These are phyloP conservation scores for Elephantulus edwardii DNA, from an alignment of 2,113 vertebrate species.

Conservation along the genomic window DNA sequence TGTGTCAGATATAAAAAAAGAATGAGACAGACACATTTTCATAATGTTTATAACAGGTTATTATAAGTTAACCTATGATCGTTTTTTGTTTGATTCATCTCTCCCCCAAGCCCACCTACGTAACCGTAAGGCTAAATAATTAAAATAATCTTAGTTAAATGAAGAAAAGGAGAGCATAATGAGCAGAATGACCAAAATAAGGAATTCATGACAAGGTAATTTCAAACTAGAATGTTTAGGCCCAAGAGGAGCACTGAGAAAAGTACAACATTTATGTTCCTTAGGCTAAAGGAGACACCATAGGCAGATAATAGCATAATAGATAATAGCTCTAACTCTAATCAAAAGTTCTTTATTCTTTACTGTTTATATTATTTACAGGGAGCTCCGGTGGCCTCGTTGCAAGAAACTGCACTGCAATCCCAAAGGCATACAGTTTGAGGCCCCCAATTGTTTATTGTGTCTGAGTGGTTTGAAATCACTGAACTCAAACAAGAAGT, in stretches of 20 bases:
- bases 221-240: not conserved
- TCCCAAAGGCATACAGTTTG: no score
- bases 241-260: not conserved
- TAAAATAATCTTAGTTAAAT: conserved; percentile 12
- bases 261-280: not conserved
- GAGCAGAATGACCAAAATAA: not conserved
- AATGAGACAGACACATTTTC: not conserved
- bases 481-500: not conserved
- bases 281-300: not conserved
- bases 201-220: not conserved
- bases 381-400: no score
- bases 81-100: not conserved
- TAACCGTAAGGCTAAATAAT: not conserved
- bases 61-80: no score
- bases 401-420: no score
- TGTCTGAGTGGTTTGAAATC: not conserved
- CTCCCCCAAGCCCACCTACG: not conserved
- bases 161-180: not conserved
- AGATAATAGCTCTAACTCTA: not conserved
- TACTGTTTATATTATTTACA: not conserved
- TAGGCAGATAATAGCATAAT: not conserved
- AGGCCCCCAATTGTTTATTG: no score
- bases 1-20: not conserved
- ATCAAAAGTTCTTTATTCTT: not conserved
- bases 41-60: not conserved